Evolutionary conservation across 1,140 invertebrate genomes (phyloP).

Genomic region (Dinothrombium tinctorium): DNA sequence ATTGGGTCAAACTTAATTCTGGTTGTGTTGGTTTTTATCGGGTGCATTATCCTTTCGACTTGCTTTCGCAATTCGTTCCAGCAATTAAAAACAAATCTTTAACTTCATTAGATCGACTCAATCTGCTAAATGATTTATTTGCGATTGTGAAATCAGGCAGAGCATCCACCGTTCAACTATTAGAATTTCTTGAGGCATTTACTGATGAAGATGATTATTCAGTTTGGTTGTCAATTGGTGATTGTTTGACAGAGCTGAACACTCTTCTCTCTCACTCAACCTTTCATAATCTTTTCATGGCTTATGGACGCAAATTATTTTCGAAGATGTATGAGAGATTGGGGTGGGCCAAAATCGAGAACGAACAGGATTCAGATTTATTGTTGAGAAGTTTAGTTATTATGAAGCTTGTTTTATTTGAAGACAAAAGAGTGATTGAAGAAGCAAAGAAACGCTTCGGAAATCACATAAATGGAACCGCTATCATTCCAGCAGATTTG

Average conservation of each 20-base stretch:
- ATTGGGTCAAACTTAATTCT: constrained; percentile 21
- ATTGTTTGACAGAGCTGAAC: constrained; percentile 41
- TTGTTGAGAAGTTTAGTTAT: constrained; percentile 60
- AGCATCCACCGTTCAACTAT: constrained; percentile 44
- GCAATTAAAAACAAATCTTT: constrained; percentile 49
- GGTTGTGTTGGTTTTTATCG: constrained; percentile 31
- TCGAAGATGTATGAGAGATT: constrained; percentile 37
- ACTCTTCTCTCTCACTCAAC: constrained; percentile 51
- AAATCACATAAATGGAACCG: constrained; percentile 24
- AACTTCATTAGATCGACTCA: constrained; percentile 66
- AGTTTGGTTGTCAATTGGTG: constrained; percentile 64
- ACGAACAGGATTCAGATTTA: constrained; percentile 43
- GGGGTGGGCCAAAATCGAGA: constrained; percentile 33
- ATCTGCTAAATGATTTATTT: constrained; percentile 50
- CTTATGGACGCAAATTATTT: constrained; percentile 42
- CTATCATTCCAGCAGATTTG: constrained; percentile 21
- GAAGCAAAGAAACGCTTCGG: constrained; percentile 46
- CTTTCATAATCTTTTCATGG: constrained; percentile 37
- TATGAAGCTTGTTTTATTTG: constrained; percentile 47
- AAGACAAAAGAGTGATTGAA: constrained; percentile 43
- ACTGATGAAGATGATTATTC: constrained; percentile 65
- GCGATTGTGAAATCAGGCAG: constrained; percentile 49
- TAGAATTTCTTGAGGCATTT: constrained; percentile 47
- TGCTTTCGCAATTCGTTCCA: constrained; percentile 48
- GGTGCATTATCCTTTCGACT: constrained; percentile 54